Base-by-base conservation (phyloP, 53 echinoderm and acorn worm genomes). In the Hippasteria phrygiana region DNA sequence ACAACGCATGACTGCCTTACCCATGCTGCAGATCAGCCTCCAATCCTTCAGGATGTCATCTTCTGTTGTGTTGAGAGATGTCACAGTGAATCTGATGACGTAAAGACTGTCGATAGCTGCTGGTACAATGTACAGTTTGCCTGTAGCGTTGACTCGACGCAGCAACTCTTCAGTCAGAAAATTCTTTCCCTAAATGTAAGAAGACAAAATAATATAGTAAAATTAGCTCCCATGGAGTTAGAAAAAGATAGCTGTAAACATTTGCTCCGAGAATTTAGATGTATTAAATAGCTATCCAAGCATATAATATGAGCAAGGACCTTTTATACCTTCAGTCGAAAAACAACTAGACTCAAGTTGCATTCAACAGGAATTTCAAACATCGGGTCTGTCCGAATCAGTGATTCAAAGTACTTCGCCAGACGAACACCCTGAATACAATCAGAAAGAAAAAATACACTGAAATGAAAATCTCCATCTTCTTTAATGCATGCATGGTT, bases 81-180 rank as follows among this genome's bases (percentile, higher is more conserved):
- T 96, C 70, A 96, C 94, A 12, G 99, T 96, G 78, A 99, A 99
- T 36, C 99, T 62, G 46, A 99, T 99, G 74, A 99, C 94, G 89
- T 94, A 99, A 4, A 80, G 77, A 10, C 94, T 89, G 74, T 99
- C 91, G 14, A 99, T 89, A 0, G 99, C 94, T 11, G 99, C 99
- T 4, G 99, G 99, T 5, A 99, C 99, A 75, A 93, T 88, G 86
- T 99, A 99, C 53, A 99, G 83, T 80, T 93, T 96, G 11, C 99
- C 96, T 8, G 93, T 87, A 27, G 62, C 80, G 54, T 99, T 99
- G 20, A 99, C 83, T 43, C 91, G 91, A 35, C 95, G 91, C 28
- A 99, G 77, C 43, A 99, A 90, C 51, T 96, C 94, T 37, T 96
- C 92, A 0, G 96, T 99, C 43, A 99, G 70, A 43, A 87, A 91